Base-by-base conservation (phyloP, 1,140 invertebrate species). In the Zaprionus gabonicus region DNA sequence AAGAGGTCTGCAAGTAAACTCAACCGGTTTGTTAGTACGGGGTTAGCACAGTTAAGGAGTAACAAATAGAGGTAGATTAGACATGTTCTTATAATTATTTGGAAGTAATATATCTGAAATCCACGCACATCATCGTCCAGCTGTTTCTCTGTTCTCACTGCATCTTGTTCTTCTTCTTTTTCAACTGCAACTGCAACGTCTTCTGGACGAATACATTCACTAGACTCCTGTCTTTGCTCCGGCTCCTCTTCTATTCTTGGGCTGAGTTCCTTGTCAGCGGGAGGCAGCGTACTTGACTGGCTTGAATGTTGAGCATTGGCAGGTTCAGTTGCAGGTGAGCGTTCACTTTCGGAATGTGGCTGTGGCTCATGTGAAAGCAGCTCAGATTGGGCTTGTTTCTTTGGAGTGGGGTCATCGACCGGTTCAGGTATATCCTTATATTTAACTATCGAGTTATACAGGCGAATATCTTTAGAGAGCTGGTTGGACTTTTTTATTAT, bases 121-220 rank as follows among this genome's bases (percentile, higher is more conserved):
- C 84, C 84, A 88, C 84, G 84, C 84, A 88, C 84, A 90, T 88
- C 84, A 79, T 67, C 72, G 49, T 34, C 53, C 62, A 58, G 59
- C 55, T 56, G 66, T 13, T 12, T 44, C 13, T 17, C 36, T 17
- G 5, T 4, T 13, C 25, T 28, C 17, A 38, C 55, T 36, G 31
- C 53, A 17, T 28, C 67, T 31, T 28, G 13, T 9, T 6, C 59
- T 34, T 17, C 46, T 9, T 15, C 51, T 38, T 25, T 20, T 53
- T 25, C 66, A 25, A 46, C 12, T 25, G 23, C 0, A 64, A 25
- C 17, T 23, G 15, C 0, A 65, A 27, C 20, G 2, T 51, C 20
- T 46, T 46, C 41, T 51, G 46, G 10, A 51, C 9, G 46, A 25
- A 12, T 51, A 36, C 34, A 28, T 13, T 38, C 51, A 41, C 23